phyloP scores from a whole-genome alignment of 2,888 invertebrate genomes.

The Aquatica leii region DNA sequence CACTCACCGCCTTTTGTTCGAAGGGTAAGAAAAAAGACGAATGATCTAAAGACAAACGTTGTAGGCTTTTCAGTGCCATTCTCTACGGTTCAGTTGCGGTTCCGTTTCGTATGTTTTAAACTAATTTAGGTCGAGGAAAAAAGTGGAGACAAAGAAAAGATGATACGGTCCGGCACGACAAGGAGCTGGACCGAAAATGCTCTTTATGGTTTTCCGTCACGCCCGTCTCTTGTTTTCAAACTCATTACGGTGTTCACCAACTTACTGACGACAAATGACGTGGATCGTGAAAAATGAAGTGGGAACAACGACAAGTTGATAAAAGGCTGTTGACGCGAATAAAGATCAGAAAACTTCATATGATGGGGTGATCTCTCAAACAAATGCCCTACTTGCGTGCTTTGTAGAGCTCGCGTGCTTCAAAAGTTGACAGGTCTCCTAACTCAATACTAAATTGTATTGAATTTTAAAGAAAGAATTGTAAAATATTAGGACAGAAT shows the following conservation, averaged over 20 bases:
- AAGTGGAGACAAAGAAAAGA: constrained; percentile 41
- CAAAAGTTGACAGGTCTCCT: constrained; percentile 20
- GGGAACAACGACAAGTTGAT: constrained; percentile 60
- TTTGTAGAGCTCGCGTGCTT: constrained; percentile 32
- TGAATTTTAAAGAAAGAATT: constrained; percentile 10
- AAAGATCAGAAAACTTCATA: constrained; percentile 52
- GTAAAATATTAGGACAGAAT: background rate
- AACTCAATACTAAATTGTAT: constrained; percentile 14
- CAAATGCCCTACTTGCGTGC: constrained; percentile 39
- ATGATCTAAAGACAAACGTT: constrained; percentile 41
- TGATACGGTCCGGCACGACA: constrained; percentile 27
- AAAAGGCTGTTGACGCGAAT: constrained; percentile 59
- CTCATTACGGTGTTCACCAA: constrained; percentile 61
- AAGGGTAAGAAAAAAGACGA: constrained; percentile 40
- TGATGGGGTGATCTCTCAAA: constrained; percentile 38
- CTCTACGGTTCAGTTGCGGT: constrained; percentile 46
- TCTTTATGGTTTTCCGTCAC: constrained; percentile 50
- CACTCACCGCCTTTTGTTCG: constrained; percentile 41
- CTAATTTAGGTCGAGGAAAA: constrained; percentile 42
- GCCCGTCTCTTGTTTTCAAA: constrained; percentile 61
- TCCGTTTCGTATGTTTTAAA: constrained; percentile 45
- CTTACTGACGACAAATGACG: constrained; percentile 62
- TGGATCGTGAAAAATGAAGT: constrained; percentile 61
- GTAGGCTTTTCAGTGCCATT: constrained; percentile 37
- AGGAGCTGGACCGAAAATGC: constrained; percentile 30